Evolutionary conservation across 2,888 invertebrate species (phyloP), one percentile per base, ranked within the genome.

Genomic region (Liodrosophila aerea): DNA sequence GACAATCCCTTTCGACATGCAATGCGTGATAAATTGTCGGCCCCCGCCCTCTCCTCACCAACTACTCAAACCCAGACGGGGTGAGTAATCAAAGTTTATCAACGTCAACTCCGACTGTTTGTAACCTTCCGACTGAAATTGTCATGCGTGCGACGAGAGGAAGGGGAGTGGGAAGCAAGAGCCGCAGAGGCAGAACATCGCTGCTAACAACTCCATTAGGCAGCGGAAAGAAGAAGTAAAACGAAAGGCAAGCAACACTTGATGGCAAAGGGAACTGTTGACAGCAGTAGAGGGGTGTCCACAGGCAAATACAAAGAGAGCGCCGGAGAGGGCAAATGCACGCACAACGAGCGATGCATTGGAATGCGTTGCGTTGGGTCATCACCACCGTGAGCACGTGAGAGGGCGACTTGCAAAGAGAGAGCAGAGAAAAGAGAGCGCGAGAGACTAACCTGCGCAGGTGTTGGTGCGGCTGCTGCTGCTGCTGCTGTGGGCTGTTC

Each of bases 401-500:
- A 18, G 16, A 37, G 37, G 16, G 18, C 4, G 36, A 18, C 18
- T 29, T 16, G 37, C 15, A 34, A 13, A 29, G 33, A 45, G 44
- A 36, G 39, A 52, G 52, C 41, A 29, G 53, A 30, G 50, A 46
- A 34, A 34, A 12, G 45, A 43, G 50, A 8, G 47, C 39, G 61
- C 47, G 57, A 62, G 59, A 13, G 33, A 82, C 84, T 78, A 46
- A 86, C 86, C 86, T 86, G 86, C 59, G 77, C 81, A 76, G 86
- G 86, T 85, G 71, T 66, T 69, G 82, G 64, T 39, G 52, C 63
- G 70, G 71, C 56, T 65, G 71, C 41, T 31, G 43, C 11, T 31
- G 56, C 47, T 49, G 56, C 50, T 60, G 65, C 57, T 65, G 69
- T 49, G 40, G 70, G 18, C 64, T 71, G 76, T 43, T 68, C 70